phyloP scores from a whole-genome alignment of 2,888 invertebrate species.

The Drosophila percnosoma region DNA sequence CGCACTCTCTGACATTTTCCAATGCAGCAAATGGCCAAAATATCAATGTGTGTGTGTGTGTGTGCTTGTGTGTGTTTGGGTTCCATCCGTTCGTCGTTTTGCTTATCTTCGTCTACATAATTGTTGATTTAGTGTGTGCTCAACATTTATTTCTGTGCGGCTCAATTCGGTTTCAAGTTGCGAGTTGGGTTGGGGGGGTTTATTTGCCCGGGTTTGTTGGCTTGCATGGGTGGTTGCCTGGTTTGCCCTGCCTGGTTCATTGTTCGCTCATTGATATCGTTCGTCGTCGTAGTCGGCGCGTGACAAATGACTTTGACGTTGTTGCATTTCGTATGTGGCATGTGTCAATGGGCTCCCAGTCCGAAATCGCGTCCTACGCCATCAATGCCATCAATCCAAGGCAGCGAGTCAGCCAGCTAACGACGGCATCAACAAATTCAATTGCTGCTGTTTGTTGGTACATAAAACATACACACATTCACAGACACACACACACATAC shows the following conservation, averaged over 20 bases:
- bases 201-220: constrained; percentile 45
- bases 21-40: constrained; percentile 21
- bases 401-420: constrained; percentile 18
- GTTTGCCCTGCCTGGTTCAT: constrained; percentile 62
- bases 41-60: background rate
- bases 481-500: constrained; percentile 1
- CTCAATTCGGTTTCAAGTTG: constrained; percentile 15
- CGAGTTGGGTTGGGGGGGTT: constrained; percentile 5
- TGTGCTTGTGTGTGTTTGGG: background rate
- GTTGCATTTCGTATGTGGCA: constrained; percentile 69
- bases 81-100: constrained; percentile 29
- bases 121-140: constrained; percentile 79
- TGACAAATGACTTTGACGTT: constrained; percentile 80
- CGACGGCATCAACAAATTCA: constrained; percentile 67
- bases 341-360: constrained; percentile 58
- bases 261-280: constrained; percentile 72
- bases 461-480: constrained; percentile 26
- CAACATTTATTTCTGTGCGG: constrained; percentile 65
- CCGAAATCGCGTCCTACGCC: constrained; percentile 19
- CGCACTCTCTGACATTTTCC: constrained; percentile 50
- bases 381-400: constrained; percentile 66
- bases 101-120: constrained; percentile 71
- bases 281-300: constrained; percentile 59
- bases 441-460: constrained; percentile 67
- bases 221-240: background rate